These are phyloP conservation scores for Euphydryas editha DNA, from an alignment of 2,888 invertebrate species.

Conservation along the genomic window DNA sequence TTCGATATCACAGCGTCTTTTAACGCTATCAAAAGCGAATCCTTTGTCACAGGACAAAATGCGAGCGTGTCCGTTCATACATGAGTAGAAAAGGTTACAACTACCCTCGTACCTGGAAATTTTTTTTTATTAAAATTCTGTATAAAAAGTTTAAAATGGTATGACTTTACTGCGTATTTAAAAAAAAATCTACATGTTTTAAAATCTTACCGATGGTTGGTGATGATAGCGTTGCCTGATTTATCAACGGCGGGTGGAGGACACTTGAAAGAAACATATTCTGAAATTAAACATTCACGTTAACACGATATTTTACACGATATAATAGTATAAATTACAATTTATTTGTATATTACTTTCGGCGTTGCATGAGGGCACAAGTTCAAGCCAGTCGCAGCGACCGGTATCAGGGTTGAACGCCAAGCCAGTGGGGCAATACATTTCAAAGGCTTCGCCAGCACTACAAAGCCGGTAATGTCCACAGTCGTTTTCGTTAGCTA, in stretches of 20 bases:
- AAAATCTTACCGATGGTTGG: slow-evolving; percentile 58
- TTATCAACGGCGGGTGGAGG: slow-evolving; percentile 52
- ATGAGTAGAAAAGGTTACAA: slow-evolving; percentile 66
- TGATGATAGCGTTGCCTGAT: slow-evolving; percentile 45
- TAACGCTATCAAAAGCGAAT: slow-evolving; percentile 57
- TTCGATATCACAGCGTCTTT: slow-evolving; percentile 49
- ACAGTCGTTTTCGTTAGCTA: slow-evolving; percentile 74
- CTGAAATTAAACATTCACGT: slow-evolving; percentile 48
- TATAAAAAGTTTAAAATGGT: not conserved
- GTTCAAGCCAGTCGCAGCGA: slow-evolving; percentile 93
- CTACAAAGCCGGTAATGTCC: slow-evolving; percentile 91
- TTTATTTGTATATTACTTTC: slow-evolving; percentile 20
- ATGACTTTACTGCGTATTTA: not conserved
- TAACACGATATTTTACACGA: not conserved
- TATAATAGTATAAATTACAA: not conserved
- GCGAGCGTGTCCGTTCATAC: slow-evolving; percentile 55
- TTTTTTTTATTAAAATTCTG: not conserved
- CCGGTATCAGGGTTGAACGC: slow-evolving; percentile 87
- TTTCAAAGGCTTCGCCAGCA: slow-evolving; percentile 82
- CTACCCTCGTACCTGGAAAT: slow-evolving; percentile 59
- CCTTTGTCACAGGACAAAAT: slow-evolving; percentile 64
- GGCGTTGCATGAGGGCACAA: slow-evolving; percentile 87
- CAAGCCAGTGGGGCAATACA: slow-evolving; percentile 90
- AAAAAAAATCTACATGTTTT: not conserved
- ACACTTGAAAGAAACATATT: slow-evolving; percentile 61